A percentile compares a stretch with the other conserved stretches of the same genome.
These are phyloP conservation scores for Mesocentrotus franciscanus DNA, from an alignment of 53 echinoderm and acorn worm genomes.

Conservation along the genomic window DNA sequence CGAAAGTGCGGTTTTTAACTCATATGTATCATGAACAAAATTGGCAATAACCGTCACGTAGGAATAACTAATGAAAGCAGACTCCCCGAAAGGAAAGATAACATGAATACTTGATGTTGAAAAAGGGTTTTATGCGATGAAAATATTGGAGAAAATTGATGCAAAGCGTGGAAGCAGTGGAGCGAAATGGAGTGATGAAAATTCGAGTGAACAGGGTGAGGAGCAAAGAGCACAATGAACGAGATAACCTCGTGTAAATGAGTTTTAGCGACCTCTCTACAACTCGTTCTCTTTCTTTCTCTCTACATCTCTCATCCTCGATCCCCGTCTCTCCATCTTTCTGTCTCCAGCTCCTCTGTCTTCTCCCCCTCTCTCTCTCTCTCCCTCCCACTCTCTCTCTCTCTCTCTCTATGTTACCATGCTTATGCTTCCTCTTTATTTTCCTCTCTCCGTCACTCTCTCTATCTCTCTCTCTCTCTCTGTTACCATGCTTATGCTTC, in stretches of 20 bases:
- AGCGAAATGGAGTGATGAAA: conserved; percentile 3
- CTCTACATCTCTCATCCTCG: background rate
- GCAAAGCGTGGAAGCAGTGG: background rate
- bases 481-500: background rate
- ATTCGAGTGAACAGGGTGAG: background rate
- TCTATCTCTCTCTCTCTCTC: background rate
- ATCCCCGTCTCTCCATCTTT: background rate
- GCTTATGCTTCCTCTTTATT: background rate
- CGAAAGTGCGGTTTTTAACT: background rate
- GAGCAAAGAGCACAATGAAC: background rate
- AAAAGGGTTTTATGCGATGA: background rate
- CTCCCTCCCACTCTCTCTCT: background rate
- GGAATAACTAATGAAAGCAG: background rate
- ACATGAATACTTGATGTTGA: background rate
- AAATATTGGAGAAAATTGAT: background rate
- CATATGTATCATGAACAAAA: background rate
- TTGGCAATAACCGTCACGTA: background rate
- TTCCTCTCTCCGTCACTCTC: background rate
- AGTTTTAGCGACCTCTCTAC: background rate
- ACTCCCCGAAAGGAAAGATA: background rate
- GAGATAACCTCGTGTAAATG: background rate
- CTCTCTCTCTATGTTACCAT: too few species aligned
- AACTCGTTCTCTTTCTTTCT: background rate
- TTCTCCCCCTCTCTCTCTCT: background rate
- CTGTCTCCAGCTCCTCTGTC: background rate